Base-by-base conservation (phyloP, 2,113 vertebrate species). In the Leptosomus discolor region DNA sequence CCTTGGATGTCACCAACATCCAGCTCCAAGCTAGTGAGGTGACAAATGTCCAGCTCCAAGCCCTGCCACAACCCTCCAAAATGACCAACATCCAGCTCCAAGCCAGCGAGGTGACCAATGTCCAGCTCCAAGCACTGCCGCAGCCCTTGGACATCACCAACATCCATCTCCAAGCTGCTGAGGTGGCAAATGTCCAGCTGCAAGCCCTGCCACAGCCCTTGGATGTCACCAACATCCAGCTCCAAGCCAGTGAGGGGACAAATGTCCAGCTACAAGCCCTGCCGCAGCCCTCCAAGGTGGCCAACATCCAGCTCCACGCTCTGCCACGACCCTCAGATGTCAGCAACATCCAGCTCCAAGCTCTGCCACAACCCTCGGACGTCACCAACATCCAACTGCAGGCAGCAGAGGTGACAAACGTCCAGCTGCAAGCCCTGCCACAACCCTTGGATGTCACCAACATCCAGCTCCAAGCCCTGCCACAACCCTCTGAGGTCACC, bases 191-290 rank as follows among this genome's bases (percentile, higher is more conserved):
- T 12, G 43, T 63, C 4, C 88, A 61, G 48, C 48, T 61, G 2
- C 54, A 54, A 16, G 54, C 65, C 5, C 11, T 78, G 32, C 19
- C 79, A 4, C 80, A 50, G 7, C 45, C 45, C 32, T 24, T 27
- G 8, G 91, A 98, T 8, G 78, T 97, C 30, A 50, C 94, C 17
- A 88, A 86, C 1, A 82, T 98, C 39, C 97, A 98, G 67, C 95
- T 98, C 2, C 97, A 67, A 21, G 39, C 63, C 36, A 54, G 29
- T 11, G 45, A 37, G 8, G 56, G 37, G 7, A 56, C 63, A n/a
- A 53, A 32, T 15, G 43, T 98, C 39, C 97, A 98, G 67, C 95
- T 98, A 2, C 97, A 67, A 8, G 36, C 73, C 5, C 20, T 81
- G 22, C 53, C 88, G 1, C 46, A 46, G 8, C n/a, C 79, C 9